Conservation (phyloP, 2,888 invertebrate species). For the Leptinotarsa juncta region DNA sequence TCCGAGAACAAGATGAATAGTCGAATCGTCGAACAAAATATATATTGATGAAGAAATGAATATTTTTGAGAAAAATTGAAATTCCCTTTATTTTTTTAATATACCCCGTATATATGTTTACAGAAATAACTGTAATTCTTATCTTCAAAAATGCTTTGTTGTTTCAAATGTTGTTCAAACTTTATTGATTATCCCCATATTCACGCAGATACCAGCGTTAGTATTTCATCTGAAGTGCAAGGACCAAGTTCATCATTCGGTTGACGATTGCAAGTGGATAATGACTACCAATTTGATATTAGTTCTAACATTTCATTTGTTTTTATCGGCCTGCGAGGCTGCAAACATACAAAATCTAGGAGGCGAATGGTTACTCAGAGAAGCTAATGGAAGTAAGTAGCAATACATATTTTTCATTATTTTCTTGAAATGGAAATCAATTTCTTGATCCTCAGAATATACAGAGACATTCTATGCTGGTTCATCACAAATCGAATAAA, state of each 20-base stretch:
- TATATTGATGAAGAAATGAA: too few species aligned
- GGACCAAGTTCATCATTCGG: neutral
- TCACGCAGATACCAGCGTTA: neutral
- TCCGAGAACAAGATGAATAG: too few species aligned
- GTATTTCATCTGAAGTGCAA: neutral
- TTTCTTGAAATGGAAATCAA: neutral
- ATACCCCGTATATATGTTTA: too few species aligned
- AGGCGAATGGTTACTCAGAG: slow-evolving; percentile 46
- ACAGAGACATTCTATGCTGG: too few species aligned
- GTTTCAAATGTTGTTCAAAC: neutral
- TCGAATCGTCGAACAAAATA: too few species aligned
- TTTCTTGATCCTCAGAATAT: neutral
- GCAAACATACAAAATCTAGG: slow-evolving; percentile 34
- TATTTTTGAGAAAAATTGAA: too few species aligned
- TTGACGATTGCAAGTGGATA: slow-evolving; percentile 11
- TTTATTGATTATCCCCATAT: neutral
- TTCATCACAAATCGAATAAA: too few species aligned
- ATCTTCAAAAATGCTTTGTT: neutral
- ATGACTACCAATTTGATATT: slow-evolving; percentile 20
- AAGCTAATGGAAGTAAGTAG: slow-evolving; percentile 45
- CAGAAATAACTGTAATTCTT: neutral
- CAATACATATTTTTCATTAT: neutral
- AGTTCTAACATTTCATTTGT: slow-evolving; percentile 6
- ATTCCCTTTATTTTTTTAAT: too few species aligned
- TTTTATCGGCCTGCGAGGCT: slow-evolving; percentile 17